A percentile compares a stretch with the other conserved stretches of the same genome.
These are phyloP conservation scores for Nasonia longicornis DNA, from an alignment of 1,140 invertebrate genomes.

Conservation along the genomic window DNA sequence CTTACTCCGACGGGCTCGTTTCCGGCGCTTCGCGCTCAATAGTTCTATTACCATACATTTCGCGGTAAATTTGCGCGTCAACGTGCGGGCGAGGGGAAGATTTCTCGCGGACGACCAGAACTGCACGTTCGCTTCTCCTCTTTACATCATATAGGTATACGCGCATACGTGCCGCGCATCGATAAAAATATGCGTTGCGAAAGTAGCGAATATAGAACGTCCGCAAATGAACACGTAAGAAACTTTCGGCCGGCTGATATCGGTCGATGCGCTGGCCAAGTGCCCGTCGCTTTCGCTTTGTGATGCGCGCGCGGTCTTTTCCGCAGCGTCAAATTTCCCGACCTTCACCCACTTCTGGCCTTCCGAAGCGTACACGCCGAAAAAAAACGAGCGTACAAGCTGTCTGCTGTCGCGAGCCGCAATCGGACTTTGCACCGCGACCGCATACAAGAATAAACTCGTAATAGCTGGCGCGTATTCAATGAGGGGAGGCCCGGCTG, in stretches of 20 bases:
- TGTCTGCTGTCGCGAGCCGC: neutral
- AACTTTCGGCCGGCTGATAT: constrained; percentile 43
- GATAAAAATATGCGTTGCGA: constrained; percentile 14
- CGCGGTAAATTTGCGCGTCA: constrained; percentile 55
- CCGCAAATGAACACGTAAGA: constrained; percentile 28
- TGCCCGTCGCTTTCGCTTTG: constrained; percentile 53
- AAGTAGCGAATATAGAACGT: constrained; percentile 24
- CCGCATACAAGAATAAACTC: neutral
- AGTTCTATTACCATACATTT: constrained; percentile 58
- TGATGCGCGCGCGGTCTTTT: constrained; percentile 26
- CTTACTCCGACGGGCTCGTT: constrained; percentile 53
- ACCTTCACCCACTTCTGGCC: constrained; percentile 9
- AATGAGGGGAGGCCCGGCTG: neutral
- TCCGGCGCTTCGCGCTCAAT: constrained; percentile 50
- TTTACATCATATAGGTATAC: constrained; percentile 51
- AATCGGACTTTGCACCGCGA: neutral
- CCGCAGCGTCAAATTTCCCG: constrained; percentile 14
- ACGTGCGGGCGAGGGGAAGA: constrained; percentile 40
- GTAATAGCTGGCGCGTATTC: neutral
- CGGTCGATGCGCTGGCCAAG: constrained; percentile 47
- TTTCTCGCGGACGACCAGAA: constrained; percentile 31
- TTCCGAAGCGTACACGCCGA: neutral
- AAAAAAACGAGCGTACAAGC: neutral
- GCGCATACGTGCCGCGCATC: neutral
- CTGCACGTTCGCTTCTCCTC: constrained; percentile 49